Base-by-base conservation (phyloP, 2,113 vertebrate species). In the Nothoprocta perdicaria region DNA sequence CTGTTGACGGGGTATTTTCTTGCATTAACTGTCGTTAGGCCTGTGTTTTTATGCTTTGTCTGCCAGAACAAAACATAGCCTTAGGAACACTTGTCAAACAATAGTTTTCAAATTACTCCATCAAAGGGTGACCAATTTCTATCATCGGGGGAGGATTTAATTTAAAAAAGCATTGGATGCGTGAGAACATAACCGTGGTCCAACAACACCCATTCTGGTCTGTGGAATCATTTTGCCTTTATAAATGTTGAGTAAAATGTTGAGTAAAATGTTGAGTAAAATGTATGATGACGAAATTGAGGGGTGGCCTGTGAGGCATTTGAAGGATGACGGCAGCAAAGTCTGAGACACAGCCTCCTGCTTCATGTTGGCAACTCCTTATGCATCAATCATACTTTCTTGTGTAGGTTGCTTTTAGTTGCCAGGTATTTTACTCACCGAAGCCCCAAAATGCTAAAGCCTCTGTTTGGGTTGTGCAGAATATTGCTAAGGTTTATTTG, bases 1-100 rank as follows among this genome's bases (percentile, higher is more conserved):
- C 53, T 81, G 69, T 81, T 86, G 68, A 84, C 18, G 43, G 78
- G 29, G 10, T 91, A 24, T 38, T 55, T 23, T 90, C 75, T 84
- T 33, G 41, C n/a, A 52, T 35, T 78, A 80, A 85, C 7, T 5
- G 13, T 50, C 60, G 38, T 24, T 63, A 80, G 27, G 29, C 81
- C 14, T 5, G 9, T 26, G 48, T n/a, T 17, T 27, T 77, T 90
- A 26, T 31, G 80, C 15, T 75, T 53, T 22, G 48, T 43, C 53
- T 85, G 27, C 26, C 79, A 73, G 69, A 71, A 86, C n/a, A 46
- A 86, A 86, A 78, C 5, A 65, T 14, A 27, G 31, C 21, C 26
- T 80, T 75, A 71, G 69, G 23, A 81, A 71, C 16, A 83, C 5
- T 62, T 4, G 1, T 14, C 15, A 75, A 89, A 86, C 19, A n/a